Conservation (phyloP, 2,113 vertebrate genomes). For the Regulus satrapa region DNA sequence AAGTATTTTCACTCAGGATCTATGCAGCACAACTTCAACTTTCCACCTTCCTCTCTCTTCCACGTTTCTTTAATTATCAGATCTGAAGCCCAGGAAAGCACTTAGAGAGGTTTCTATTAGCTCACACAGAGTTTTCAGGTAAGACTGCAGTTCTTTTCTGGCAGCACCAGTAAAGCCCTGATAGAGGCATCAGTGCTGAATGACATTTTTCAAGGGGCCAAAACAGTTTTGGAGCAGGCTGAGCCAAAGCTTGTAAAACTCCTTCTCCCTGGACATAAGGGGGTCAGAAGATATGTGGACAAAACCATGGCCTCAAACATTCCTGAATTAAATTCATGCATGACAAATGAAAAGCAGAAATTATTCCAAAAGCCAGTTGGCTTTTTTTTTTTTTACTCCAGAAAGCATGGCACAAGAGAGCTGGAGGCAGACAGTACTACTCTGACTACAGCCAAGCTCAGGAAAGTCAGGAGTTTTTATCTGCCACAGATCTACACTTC, state of each 20-base stretch:
- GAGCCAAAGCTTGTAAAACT: background rate
- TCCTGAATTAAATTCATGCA: background rate
- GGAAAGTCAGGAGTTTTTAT: background rate
- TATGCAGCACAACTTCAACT: background rate
- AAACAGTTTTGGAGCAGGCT: background rate
- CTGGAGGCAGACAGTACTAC: background rate
- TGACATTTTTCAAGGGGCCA: background rate
- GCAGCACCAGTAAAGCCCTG: background rate
- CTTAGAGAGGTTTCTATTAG: background rate
- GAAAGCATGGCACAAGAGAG: background rate
- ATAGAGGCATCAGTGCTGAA: background rate
- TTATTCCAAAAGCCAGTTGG: background rate
- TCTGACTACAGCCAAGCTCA: background rate
- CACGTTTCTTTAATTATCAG: background rate
- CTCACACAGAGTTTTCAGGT: background rate
- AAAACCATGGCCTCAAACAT: background rate
- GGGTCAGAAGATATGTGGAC: background rate
- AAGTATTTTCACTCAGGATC: background rate
- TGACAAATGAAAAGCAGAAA: background rate
- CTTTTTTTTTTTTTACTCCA: background rate
- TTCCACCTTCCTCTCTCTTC: background rate
- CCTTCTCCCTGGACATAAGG: background rate
- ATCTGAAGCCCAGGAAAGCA: background rate
- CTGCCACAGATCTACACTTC: background rate
- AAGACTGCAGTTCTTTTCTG: background rate